phyloP scores from a whole-genome alignment of 1,140 invertebrate species.

The Pogonognathellus flavescens region DNA sequence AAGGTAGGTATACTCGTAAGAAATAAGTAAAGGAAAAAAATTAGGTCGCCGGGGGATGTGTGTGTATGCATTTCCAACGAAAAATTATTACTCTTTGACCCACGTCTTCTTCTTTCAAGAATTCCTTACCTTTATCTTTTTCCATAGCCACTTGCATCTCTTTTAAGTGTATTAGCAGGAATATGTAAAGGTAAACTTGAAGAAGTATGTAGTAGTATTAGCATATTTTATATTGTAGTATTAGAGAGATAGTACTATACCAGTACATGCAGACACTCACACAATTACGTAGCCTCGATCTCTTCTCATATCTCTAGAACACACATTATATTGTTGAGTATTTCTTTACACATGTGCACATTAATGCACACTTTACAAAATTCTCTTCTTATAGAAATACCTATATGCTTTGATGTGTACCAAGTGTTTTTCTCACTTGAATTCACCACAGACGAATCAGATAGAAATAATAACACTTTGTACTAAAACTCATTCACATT shows the following conservation, averaged over 20 bases:
- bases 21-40: conserved; percentile 23
- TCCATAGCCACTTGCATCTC: too few species aligned
- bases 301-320: neutral
- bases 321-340: too few species aligned
- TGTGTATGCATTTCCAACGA: conserved; percentile 31
- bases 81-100: conserved; percentile 49
- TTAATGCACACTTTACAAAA: too few species aligned
- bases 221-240: too few species aligned
- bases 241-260: too few species aligned
- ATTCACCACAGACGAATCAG: neutral
- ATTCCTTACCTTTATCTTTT: too few species aligned
- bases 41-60: conserved; percentile 33
- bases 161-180: too few species aligned
- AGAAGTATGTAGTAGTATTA: too few species aligned
- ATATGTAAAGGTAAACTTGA: too few species aligned
- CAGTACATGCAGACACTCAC: neutral
- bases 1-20: neutral
- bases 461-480: neutral
- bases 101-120: conserved; percentile 17
- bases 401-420: neutral
- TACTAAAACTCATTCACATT: too few species aligned
- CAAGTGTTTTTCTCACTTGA: conserved; percentile 16
- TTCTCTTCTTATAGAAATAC: too few species aligned
- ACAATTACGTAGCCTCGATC: conserved; percentile 15
- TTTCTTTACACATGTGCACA: neutral